Evolutionary conservation across 2,797 vertebrate species (phyloP), one percentile per base, ranked within the genome.

Genomic region (Cynodonichthys magdalenae): DNA sequence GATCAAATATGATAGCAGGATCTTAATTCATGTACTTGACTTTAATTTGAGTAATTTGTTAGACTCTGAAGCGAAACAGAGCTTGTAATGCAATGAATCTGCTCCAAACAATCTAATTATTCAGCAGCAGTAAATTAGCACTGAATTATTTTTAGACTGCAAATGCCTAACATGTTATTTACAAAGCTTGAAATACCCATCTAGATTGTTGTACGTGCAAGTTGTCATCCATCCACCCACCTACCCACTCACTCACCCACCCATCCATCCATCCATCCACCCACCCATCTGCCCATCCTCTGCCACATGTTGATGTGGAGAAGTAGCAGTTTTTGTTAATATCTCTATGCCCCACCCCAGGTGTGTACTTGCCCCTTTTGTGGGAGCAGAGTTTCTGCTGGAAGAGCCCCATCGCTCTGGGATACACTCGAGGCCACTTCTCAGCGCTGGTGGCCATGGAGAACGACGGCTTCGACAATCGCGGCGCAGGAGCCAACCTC

Each of bases 371-470:
- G 86, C 97, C 97, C 74, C 95, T 99, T 76, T 79, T 99, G 84
- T 99, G 97, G 97, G 97, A 99, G 92, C 97, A 97, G 90, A 98
- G 96, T 81, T 99, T 99, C 86, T 99, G 97, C 88, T 99, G 97
- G 97, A 99, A 99, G 82, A 99, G 96, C 85, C 97, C 97, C 10
- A 99, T 99, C 27, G 97, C 97, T 75, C 94, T 99, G 91, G 97
- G 97, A 73, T 99, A 99, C 89, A 99, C 97, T 0, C 93, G 97
- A 76, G 97, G 97, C 75, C 97, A 99, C 89, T 99, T 99, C 90
- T 99, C 97, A 7, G 97, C 97, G 45, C 92, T 99, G 93, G 97
- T 99, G 65, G 96, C 97, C 91, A 97, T 99, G 96, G 97, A 99
- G 89, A 99, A 97, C 6, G 97, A 99, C 1, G 97, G 97, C 68